Evolutionary conservation across 2,888 invertebrate genomes (phyloP).

Genomic region (Creontiades dilutus): DNA sequence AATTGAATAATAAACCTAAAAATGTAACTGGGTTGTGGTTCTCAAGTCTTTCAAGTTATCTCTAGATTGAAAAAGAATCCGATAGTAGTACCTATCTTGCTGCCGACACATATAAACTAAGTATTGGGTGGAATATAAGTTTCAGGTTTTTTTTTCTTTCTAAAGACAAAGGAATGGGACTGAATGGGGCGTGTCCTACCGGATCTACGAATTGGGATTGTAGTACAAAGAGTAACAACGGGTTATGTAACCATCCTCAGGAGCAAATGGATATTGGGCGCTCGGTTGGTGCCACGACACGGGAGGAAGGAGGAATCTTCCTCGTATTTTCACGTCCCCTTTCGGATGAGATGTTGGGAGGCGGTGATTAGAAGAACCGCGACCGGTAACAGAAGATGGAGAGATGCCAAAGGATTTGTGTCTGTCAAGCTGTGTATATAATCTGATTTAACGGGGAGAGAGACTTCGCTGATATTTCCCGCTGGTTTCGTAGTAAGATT

Average conservation of each 20-base stretch:
- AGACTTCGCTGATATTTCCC: conserved; percentile 51
- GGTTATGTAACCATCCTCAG: not conserved
- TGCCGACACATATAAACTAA: too few species aligned
- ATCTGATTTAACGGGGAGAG: conserved; percentile 65
- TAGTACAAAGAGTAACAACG: not conserved
- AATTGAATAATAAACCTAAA: too few species aligned
- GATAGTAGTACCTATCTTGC: too few species aligned
- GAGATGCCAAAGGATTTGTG: conserved; percentile 67
- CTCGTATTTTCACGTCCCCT: conserved; percentile 23
- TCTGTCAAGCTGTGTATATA: conserved; percentile 69
- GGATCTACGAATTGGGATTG: not conserved
- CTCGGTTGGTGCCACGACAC: not conserved
- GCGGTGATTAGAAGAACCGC: conserved; percentile 37
- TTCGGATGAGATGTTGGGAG: not conserved
- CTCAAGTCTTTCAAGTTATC: too few species aligned
- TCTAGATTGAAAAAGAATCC: too few species aligned
- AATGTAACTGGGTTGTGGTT: too few species aligned
- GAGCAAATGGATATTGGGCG: conserved; percentile 19
- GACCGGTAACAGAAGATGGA: conserved; percentile 57
- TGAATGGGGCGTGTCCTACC: not conserved
- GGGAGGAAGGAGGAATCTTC: not conserved
- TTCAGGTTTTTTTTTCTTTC: not conserved
- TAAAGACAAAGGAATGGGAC: not conserved
- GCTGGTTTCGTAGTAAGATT: conserved; percentile 64
- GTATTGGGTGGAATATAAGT: too few species aligned